These are phyloP conservation scores for Ectemnius cavifrons DNA, from an alignment of 2,888 invertebrate genomes.

Conservation along the genomic window DNA sequence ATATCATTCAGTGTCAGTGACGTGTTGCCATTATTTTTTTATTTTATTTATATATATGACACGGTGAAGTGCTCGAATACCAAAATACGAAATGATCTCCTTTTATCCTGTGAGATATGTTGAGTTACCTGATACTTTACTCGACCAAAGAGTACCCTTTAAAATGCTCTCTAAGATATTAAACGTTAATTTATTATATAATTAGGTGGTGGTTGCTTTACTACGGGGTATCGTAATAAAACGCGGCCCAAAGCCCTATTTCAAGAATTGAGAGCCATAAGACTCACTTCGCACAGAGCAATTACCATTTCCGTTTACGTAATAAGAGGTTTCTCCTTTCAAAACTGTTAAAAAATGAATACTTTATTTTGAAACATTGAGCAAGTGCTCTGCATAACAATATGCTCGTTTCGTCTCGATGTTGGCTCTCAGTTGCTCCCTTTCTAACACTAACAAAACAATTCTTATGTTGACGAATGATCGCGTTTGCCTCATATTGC, in stretches of 20 bases:
- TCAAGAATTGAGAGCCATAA: background rate
- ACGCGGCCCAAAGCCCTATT: background rate
- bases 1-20: constrained; percentile 19
- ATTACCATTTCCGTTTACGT: background rate
- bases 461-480: background rate
- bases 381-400: too few species aligned
- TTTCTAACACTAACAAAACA: background rate
- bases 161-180: constrained; percentile 16
- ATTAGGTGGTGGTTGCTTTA: constrained; percentile 43
- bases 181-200: constrained; percentile 23
- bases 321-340: background rate
- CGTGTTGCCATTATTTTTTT: constrained; percentile 9
- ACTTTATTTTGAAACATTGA: too few species aligned
- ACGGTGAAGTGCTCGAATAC: constrained; percentile 27
- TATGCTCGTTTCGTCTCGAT: too few species aligned
- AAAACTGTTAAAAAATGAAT: too few species aligned
- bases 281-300: background rate
- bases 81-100: constrained; percentile 32
- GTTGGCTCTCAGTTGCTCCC: too few species aligned
- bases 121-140: constrained; percentile 4
- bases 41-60: constrained; percentile 19
- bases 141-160: constrained; percentile 16
- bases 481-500: constrained; percentile 1
- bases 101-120: constrained; percentile 36
- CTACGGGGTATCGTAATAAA: constrained; percentile 5